phyloP scores from a whole-genome alignment of 2,888 invertebrate species.

The Acrobasis consociella region DNA sequence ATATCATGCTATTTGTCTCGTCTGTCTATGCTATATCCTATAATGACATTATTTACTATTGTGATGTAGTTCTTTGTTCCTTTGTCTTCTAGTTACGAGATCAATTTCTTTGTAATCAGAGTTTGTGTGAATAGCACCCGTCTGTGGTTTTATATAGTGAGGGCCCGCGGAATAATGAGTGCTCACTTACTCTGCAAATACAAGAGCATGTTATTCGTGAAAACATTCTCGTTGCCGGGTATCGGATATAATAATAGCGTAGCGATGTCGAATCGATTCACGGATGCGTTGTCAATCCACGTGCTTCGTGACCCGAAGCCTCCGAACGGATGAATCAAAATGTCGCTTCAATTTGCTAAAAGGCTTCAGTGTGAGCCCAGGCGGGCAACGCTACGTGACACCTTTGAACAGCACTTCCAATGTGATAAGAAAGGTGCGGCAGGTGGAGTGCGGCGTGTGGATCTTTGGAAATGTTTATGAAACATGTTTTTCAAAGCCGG shows the following conservation, averaged over 20 bases:
- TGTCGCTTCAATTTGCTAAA: conserved; percentile 66
- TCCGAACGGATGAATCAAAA: conserved; percentile 41
- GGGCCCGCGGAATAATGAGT: neutral
- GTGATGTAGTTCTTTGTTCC: conserved; percentile 8
- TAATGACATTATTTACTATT: conserved; percentile 13
- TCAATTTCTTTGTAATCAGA: conserved; percentile 14
- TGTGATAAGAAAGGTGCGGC: conserved; percentile 49
- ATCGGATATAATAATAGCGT: conserved; percentile 4
- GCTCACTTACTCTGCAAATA: neutral
- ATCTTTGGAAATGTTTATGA: conserved; percentile 22
- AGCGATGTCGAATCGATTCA: conserved; percentile 5
- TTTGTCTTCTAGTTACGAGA: conserved; percentile 14
- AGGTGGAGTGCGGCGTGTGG: neutral
- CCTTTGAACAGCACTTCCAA: conserved; percentile 42
- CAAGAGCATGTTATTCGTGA: neutral
- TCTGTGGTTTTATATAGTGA: neutral
- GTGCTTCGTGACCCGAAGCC: conserved; percentile 31
- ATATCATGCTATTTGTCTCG: neutral
- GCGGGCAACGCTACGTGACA: conserved; percentile 53
- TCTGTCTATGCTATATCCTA: neutral
- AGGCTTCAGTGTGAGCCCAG: conserved; percentile 53
- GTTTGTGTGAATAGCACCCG: neutral
- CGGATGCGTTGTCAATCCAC: conserved; percentile 31
- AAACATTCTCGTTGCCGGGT: neutral
- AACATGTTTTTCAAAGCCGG: conserved; percentile 20